Evolutionary conservation across 2,888 invertebrate species (phyloP), one percentile per base, ranked within the genome.

Genomic region (Pinctada fucata): DNA sequence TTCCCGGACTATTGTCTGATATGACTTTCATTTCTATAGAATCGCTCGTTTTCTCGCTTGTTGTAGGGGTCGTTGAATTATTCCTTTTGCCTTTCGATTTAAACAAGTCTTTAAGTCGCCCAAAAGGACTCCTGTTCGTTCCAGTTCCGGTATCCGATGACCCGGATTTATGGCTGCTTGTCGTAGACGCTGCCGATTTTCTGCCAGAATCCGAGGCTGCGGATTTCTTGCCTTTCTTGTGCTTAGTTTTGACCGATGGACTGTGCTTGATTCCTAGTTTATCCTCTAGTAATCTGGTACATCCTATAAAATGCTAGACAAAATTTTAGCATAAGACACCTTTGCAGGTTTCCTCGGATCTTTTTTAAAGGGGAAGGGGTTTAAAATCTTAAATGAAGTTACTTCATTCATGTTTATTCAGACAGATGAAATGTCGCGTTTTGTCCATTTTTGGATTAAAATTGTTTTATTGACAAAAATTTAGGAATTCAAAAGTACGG

Each of bases 221-320:
- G 6, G 58, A 70, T 52, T 52, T 75, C 63, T 58, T 49, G 6
- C 10, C 16, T 49, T 68, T 64, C 51, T 68, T 63, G 49, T 69
- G 49, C 48, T 75, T 67, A 10, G 51, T 68, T 10, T 66, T 69
- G 49, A 65, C 48, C 2, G 65, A 4, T 2, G 58, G 50, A 13
- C 58, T 70, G 5, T 45, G 13, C 58, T 79, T 75, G 10, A 82
- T 78, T 65, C 83, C 84, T 52, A 84, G 70, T 63, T 76, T 72
- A 63, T 82, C 78, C 72, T 78, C 82, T 51, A 84, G 64, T 50
- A 82, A 13, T 63, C 65, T 77, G 6, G 74, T 71, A 67, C 82
- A 83, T 71, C 77, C 82, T 83, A 66, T 8, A 52, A 70, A 48
- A 49, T 31, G 31, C 1, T 1, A 31, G 31, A 31, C 31, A 31